Evolutionary conservation across 2,888 invertebrate genomes (phyloP).

Genomic region (Ennomos fuscantarius): DNA sequence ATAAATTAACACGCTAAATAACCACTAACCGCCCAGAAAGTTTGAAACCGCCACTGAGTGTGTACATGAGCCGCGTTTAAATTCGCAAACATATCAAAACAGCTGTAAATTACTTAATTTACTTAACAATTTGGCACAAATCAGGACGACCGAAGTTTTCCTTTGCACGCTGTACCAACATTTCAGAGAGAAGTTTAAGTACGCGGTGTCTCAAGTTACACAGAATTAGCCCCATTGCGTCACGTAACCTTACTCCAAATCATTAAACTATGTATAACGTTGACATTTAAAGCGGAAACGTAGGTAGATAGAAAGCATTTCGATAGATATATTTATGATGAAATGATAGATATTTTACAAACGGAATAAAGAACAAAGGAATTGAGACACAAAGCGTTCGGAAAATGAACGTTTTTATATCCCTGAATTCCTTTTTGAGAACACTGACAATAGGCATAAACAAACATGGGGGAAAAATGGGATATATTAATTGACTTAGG

Average conservation of each 20-base stretch:
- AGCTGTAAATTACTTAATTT: conserved; percentile 47
- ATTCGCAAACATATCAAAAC: conserved; percentile 39
- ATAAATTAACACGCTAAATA: conserved; percentile 25
- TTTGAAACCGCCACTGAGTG: conserved; percentile 27
- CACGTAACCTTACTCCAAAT: conserved; percentile 24
- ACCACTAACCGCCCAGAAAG: conserved; percentile 9
- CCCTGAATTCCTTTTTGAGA: conserved; percentile 28
- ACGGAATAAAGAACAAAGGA: conserved; percentile 32
- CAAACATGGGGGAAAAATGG: conserved; percentile 22
- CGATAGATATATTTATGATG: conserved; percentile 11
- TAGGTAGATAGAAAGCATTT: conserved; percentile 4
- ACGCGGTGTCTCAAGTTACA: conserved; percentile 51
- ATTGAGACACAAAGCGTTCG: conserved; percentile 27
- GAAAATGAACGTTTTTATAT: conserved; percentile 25
- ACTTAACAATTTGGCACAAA: conserved; percentile 52
- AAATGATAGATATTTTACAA: conserved; percentile 28
- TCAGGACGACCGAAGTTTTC: conserved; percentile 49
- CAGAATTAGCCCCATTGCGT: conserved; percentile 59
- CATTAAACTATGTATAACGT: conserved; percentile 40
- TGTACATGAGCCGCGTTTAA: conserved; percentile 27
- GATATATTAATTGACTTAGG: not conserved
- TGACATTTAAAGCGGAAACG: conserved; percentile 1
- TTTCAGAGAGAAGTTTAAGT: conserved; percentile 41
- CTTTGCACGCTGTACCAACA: conserved; percentile 35
- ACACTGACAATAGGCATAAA: conserved; percentile 22